Percentiles rank a stretch among this genome's conserved stretches.
Conservation (phyloP, 2,113 vertebrate species). For the Plecturocebus donacophilus region DNA sequence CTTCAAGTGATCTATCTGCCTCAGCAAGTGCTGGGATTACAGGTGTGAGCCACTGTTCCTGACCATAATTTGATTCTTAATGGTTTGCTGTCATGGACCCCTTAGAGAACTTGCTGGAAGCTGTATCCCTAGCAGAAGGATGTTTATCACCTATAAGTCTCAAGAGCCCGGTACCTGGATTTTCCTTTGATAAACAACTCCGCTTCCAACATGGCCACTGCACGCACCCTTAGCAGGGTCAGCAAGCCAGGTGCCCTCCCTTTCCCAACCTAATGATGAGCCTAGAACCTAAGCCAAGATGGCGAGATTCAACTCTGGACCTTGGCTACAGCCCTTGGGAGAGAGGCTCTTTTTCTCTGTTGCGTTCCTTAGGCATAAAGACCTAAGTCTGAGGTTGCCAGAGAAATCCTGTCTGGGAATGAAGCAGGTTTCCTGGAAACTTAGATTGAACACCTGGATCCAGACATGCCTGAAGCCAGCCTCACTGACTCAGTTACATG, state of each 20-base stretch:
- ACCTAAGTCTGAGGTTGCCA: background rate
- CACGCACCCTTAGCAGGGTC: background rate
- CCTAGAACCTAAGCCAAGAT: background rate
- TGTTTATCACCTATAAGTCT: background rate
- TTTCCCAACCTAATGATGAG: background rate
- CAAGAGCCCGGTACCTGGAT: background rate
- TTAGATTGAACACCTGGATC: background rate
- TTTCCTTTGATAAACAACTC: background rate
- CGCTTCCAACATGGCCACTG: background rate
- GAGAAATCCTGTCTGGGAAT: background rate
- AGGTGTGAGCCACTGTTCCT: background rate
- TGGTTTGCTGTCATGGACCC: background rate
- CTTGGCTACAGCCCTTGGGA: background rate
- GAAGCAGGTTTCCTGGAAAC: background rate
- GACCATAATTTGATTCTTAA: background rate
- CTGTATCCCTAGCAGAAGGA: background rate
- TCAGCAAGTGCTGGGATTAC: background rate
- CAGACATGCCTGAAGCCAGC: background rate
- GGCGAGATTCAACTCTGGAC: background rate
- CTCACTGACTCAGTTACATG: background rate
- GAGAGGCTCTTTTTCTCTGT: background rate
- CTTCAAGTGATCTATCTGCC: background rate
- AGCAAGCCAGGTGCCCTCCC: background rate
- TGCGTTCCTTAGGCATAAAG: background rate
- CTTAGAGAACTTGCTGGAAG: conserved; percentile 24